Evolutionary conservation across 2,797 vertebrate species (phyloP), one percentile per base, ranked within the genome.

Genomic region (Euphonia xanthogaster): DNA sequence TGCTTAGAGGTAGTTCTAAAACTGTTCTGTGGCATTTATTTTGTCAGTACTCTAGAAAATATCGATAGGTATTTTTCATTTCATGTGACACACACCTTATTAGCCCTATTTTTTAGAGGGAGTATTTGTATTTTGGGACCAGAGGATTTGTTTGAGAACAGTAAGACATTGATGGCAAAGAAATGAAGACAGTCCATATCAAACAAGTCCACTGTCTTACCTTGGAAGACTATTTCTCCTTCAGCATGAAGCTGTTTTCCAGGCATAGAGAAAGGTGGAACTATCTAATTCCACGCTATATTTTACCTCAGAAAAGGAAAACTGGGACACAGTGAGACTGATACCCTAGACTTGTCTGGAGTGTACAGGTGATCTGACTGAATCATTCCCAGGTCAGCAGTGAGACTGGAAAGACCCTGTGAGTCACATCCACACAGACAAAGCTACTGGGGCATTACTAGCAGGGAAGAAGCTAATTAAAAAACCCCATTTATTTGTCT

Each of bases 401-500:
- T 1, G 19, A 63, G 45, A 50, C 20, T 72, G 35, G 20, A 78
- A 86, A 28, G 33, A 54, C n/a, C 16, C 8, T 15, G 27, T 24
- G 13, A 71, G 54, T 72, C 39, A 82, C 30, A 55, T 31, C 28
- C 12, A 51, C 19, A 11, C 33, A 63, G n/a, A 31, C 13, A 12
- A 68, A 71, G 23, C 13, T 81, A 55, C 5, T 31, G 63, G 35
- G 35, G 44, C 20, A 42, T 28, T 45, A 25, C 20, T 27, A 25
- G 12, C 7, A 61, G 24, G 18, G 27, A 44, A 70, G 47, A 76
- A 83, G 5, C 7, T 74, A 1, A 37, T 70, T 47, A 4, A 54
- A 27, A 1, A 20, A 1, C 2, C 2, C 3, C 10, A n/a, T 24
- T 78, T 37, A 25, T 58, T 62, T 81, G 3, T 18, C 30, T 63